Conservation (phyloP, 2,888 invertebrate species). For the Plagodis dolabraria region DNA sequence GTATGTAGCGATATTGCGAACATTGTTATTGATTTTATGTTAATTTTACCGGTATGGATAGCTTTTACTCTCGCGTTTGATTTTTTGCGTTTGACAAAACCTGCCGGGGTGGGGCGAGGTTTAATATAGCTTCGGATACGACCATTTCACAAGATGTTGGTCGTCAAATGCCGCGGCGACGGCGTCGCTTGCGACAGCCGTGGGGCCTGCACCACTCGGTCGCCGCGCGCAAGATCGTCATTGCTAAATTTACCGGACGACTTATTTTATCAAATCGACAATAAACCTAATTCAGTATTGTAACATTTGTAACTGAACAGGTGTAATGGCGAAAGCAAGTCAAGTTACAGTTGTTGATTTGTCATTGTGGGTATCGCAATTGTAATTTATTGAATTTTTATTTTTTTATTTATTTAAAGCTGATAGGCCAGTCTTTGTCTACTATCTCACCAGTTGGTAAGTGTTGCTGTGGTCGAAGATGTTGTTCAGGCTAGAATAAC, state of each 20-base stretch:
- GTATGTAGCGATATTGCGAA: conserved; percentile 39
- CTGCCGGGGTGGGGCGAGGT: conserved; percentile 70
- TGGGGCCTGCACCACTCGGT: conserved; percentile 45
- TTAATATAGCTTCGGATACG: conserved; percentile 81
- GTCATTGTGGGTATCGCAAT: conserved; percentile 13
- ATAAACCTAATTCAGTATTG: conserved; percentile 60
- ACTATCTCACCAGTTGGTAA: no score
- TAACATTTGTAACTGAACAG: conserved; percentile 43
- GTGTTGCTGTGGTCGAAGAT: no score
- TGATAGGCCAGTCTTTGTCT: neutral
- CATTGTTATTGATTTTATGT: conserved; percentile 45
- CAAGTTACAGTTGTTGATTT: conserved; percentile 48
- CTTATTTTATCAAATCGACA: conserved; percentile 64
- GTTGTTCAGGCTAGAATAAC: no score
- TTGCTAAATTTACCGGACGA: conserved; percentile 73
- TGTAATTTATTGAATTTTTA: conserved; percentile 15
- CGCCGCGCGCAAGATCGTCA: conserved; percentile 64
- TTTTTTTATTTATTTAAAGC: no score
- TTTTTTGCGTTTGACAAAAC: conserved; percentile 75
- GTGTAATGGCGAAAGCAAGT: conserved; percentile 55
- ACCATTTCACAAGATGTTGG: conserved; percentile 81
- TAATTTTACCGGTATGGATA: conserved; percentile 33
- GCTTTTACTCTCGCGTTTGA: conserved; percentile 48
- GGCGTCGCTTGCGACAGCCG: conserved; percentile 67
- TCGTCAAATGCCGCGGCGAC: conserved; percentile 62